Evolutionary conservation across 1,140 invertebrate species (phyloP).

Genomic region (Pseudomyrmex sp.): DNA sequence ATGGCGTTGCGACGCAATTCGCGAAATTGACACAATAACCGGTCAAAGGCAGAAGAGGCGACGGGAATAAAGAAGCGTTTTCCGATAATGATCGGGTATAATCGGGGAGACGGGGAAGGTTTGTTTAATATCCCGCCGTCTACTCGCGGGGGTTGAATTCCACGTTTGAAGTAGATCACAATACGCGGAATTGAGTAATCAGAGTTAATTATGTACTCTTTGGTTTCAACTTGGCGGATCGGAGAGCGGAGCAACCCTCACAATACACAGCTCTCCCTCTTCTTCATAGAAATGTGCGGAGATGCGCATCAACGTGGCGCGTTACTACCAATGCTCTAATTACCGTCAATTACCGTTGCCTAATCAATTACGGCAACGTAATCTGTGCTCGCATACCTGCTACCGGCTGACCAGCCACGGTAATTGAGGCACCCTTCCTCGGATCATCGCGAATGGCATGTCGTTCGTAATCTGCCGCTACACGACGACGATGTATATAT

Average conservation of each 20-base stretch:
- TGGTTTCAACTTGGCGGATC: slow-evolving; percentile 43
- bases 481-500: not conserved
- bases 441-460: slow-evolving; percentile 52
- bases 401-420: slow-evolving; percentile 71
- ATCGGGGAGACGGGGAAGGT: not conserved
- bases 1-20: slow-evolving; percentile 17
- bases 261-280: not conserved
- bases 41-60: slow-evolving; percentile 14
- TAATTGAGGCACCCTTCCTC: slow-evolving; percentile 73
- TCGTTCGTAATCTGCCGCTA: slow-evolving; percentile 26
- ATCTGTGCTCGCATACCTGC: slow-evolving; percentile 76
- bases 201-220: slow-evolving; percentile 64
- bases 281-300: slow-evolving; percentile 38
- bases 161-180: slow-evolving; percentile 42
- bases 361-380: slow-evolving; percentile 81
- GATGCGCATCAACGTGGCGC: slow-evolving; percentile 60
- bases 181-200: slow-evolving; percentile 54
- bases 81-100: slow-evolving; percentile 26
- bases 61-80: slow-evolving; percentile 45
- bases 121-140: slow-evolving; percentile 30
- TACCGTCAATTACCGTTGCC: slow-evolving; percentile 79
- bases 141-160: not conserved
- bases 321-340: slow-evolving; percentile 76
- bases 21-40: slow-evolving; percentile 42
- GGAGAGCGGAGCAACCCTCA: slow-evolving; percentile 12